These are phyloP conservation scores for Oryzias melastigma DNA, from an alignment of 2,113 vertebrate genomes.

Conservation along the genomic window DNA sequence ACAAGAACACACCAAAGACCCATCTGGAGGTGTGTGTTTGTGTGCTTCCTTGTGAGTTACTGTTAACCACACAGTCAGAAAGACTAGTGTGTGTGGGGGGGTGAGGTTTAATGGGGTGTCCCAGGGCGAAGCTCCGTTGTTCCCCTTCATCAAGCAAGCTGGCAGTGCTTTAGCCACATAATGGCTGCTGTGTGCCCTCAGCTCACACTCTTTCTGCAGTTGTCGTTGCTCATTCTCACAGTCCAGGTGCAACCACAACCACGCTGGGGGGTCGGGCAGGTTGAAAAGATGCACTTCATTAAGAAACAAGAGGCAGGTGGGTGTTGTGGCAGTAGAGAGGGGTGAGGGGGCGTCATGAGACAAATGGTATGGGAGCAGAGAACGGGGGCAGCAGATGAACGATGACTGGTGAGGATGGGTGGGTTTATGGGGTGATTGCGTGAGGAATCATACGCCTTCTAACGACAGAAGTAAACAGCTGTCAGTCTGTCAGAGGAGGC, in stretches of 20 bases:
- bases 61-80: conserved; percentile 54
- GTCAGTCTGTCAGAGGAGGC: conserved; percentile 21
- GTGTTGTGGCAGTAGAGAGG: conserved; percentile 1
- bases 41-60: conserved; percentile 19
- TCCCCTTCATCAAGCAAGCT: conserved; percentile 74
- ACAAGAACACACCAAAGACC: conserved; percentile 25
- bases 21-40: conserved; percentile 22
- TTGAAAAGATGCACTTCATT: conserved; percentile 51
- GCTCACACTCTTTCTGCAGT: conserved; percentile 45
- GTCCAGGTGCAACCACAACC: conserved; percentile 49
- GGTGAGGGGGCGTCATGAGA: conserved; percentile 10
- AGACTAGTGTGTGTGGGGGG: conserved; percentile 70
- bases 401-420: conserved; percentile 14
- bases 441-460: conserved; percentile 40
- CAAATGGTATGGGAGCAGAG: not conserved
- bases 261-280: conserved; percentile 26
- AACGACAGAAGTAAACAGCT: conserved; percentile 45
- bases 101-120: conserved; percentile 71
- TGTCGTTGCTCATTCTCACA: conserved; percentile 71
- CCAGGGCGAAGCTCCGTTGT: conserved; percentile 65
- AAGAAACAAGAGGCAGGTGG: conserved; percentile 34
- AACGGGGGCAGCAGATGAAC: not conserved
- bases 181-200: conserved; percentile 65
- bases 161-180: conserved; percentile 70
- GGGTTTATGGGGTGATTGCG: conserved; percentile 41